These are phyloP conservation scores for Phaedon cochleariae DNA, from an alignment of 2,888 invertebrate species.

Conservation along the genomic window DNA sequence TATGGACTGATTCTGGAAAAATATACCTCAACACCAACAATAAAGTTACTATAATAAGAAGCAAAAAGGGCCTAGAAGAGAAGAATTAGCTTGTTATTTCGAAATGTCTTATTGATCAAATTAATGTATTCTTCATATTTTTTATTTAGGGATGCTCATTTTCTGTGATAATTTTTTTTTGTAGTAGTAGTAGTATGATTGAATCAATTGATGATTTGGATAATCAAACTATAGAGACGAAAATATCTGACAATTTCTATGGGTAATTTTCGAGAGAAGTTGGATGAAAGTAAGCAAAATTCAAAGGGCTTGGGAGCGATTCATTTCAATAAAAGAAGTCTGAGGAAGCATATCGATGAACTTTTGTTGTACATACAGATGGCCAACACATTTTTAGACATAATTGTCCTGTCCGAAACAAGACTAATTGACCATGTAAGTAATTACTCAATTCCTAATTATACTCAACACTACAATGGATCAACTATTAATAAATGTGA, in stretches of 20 bases:
- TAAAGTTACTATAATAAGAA: background rate
- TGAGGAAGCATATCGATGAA: constrained; percentile 9
- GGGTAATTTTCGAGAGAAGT: background rate
- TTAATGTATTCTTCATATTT: background rate
- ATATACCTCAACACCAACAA: constrained; percentile 3
- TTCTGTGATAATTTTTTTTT: background rate
- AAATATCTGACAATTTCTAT: constrained; percentile 2
- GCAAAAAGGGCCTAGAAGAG: constrained; percentile 5
- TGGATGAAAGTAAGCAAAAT: background rate
- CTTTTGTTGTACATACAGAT: constrained; percentile 12
- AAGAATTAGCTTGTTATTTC: background rate
- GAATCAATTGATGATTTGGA: background rate
- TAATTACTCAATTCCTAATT: constrained; percentile 12
- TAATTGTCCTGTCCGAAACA: constrained; percentile 17
- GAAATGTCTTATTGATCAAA: background rate
- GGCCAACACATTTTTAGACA: background rate
- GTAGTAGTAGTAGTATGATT: background rate
- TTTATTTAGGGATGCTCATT: background rate
- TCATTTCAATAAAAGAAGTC: constrained; percentile 13
- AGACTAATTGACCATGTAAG: constrained; percentile 13
- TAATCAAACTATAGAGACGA: no score
- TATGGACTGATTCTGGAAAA: background rate
- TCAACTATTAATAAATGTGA: constrained; percentile 19
- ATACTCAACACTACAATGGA: constrained; percentile 5
- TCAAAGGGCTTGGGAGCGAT: constrained; percentile 14